Percentiles rank a stretch among this genome's conserved stretches.
phyloP scores from a whole-genome alignment of 1,140 invertebrate species.

The Bombus impatiens region DNA sequence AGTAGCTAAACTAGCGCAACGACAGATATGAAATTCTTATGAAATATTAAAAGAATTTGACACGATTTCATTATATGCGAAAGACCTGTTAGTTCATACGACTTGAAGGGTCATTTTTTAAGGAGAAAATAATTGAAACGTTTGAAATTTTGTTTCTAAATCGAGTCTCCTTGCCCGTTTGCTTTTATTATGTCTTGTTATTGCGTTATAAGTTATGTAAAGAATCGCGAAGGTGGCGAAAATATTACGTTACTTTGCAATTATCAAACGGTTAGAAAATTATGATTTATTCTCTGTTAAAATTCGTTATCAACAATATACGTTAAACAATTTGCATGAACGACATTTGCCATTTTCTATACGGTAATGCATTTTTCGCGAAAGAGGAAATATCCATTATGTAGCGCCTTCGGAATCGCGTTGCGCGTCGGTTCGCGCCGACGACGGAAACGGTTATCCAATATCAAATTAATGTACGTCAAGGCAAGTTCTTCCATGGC shows the following conservation, averaged over 20 bases:
- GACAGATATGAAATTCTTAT: slow-evolving; percentile 22
- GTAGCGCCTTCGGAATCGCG: slow-evolving; percentile 34
- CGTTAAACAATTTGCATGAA: not conserved
- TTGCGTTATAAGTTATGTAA: no score
- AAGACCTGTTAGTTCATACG: not conserved
- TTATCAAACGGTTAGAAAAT: not conserved
- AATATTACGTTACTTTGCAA: not conserved
- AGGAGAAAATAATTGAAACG: not conserved
- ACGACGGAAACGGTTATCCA: slow-evolving; percentile 59
- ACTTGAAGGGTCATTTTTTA: not conserved
- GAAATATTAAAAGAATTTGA: slow-evolving; percentile 22
- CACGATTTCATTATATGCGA: not conserved
- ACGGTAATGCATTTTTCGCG: slow-evolving; percentile 46
- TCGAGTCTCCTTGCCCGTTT: not conserved
- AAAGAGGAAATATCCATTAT: slow-evolving; percentile 1
- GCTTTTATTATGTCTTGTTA: not conserved
- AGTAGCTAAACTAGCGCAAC: slow-evolving; percentile 43
- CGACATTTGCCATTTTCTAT: not conserved
- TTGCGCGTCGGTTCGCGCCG: slow-evolving; percentile 32
- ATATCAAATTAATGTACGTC: slow-evolving; percentile 67
- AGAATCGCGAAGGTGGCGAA: no score
- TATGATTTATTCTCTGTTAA: not conserved
- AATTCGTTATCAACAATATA: not conserved
- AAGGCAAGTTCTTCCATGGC: slow-evolving; percentile 53
- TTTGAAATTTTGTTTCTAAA: not conserved